Percentiles rank a stretch among this genome's conserved stretches.
These are phyloP conservation scores for Cairina moschata DNA, from an alignment of 2,113 vertebrate species.

Conservation along the genomic window DNA sequence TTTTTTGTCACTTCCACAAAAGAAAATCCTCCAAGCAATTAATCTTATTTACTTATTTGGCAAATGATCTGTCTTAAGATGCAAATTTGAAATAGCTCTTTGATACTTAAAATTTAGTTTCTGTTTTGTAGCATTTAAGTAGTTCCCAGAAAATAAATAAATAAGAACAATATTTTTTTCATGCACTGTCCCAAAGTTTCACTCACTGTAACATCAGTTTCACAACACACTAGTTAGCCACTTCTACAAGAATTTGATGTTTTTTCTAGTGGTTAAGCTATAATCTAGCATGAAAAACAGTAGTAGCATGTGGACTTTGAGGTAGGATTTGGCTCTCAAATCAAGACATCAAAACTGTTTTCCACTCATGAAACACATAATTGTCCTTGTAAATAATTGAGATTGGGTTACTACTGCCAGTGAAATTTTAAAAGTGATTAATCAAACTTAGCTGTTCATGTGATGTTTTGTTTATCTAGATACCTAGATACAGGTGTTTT, in stretches of 20 bases:
- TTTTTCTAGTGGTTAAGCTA: not conserved
- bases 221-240: not conserved
- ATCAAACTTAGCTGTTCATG: not conserved
- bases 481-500: not conserved
- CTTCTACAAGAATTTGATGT: not conserved
- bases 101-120: not conserved
- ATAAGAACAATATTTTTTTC: not conserved
- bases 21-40: not conserved
- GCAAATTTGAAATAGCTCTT: not conserved
- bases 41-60: slow-evolving; percentile 7
- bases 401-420: not conserved
- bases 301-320: not conserved
- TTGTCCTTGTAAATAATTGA: not conserved
- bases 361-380: not conserved
- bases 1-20: not conserved
- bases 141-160: not conserved
- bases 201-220: not conserved
- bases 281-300: not conserved
- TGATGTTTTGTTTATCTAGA: not conserved
- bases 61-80: not conserved
- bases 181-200: not conserved
- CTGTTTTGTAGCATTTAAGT: not conserved
- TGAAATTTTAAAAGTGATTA: not conserved
- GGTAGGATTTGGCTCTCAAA: not conserved
- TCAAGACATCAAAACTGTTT: not conserved